Conservation (phyloP, 1,140 invertebrate genomes). For the Ectropis grisescens region DNA sequence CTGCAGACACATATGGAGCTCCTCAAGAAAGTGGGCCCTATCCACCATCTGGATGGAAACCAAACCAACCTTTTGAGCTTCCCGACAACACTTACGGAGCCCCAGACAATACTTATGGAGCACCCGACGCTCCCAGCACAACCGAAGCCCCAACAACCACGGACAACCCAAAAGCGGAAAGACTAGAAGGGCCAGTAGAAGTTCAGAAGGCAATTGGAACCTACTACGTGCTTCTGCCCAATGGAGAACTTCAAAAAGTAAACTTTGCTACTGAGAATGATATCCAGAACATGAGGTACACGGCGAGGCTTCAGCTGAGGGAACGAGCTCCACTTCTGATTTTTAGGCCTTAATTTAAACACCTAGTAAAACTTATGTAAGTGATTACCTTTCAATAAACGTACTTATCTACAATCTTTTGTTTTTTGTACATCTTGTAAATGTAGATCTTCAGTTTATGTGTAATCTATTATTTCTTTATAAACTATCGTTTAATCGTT, state of each 20-base stretch:
- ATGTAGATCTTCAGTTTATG: too few relatives aligned
- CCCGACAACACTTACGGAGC: conserved; percentile 42
- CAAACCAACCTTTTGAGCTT: conserved; percentile 32
- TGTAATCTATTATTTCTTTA: too few relatives aligned
- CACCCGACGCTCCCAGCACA: conserved; percentile 16
- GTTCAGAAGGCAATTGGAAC: conserved; percentile 44
- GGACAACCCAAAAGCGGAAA: conserved; percentile 39
- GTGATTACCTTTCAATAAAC: too few relatives aligned
- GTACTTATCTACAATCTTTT: too few relatives aligned
- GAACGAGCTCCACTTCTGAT: conserved; percentile 36
- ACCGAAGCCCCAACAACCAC: conserved; percentile 27
- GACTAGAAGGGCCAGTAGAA: conserved; percentile 43
- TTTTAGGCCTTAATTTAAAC: conserved; percentile 25
- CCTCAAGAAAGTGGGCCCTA: conserved; percentile 28
- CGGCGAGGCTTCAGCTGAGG: conserved; percentile 30
- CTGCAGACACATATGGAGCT: conserved; percentile 26
- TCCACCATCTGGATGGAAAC: conserved; percentile 49
- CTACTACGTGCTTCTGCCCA: conserved; percentile 47
- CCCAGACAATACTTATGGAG: conserved; percentile 39
- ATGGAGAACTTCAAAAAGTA: conserved; percentile 42
- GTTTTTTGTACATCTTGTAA: too few relatives aligned
- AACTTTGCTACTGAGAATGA: conserved; percentile 45
- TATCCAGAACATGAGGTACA: conserved; percentile 51
- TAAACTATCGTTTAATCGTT: too few relatives aligned
- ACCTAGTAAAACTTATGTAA: too few relatives aligned